Evolutionary conservation across 2,888 invertebrate genomes (phyloP), one percentile per base, ranked within the genome.

Genomic region (Parthenolecanium corni): DNA sequence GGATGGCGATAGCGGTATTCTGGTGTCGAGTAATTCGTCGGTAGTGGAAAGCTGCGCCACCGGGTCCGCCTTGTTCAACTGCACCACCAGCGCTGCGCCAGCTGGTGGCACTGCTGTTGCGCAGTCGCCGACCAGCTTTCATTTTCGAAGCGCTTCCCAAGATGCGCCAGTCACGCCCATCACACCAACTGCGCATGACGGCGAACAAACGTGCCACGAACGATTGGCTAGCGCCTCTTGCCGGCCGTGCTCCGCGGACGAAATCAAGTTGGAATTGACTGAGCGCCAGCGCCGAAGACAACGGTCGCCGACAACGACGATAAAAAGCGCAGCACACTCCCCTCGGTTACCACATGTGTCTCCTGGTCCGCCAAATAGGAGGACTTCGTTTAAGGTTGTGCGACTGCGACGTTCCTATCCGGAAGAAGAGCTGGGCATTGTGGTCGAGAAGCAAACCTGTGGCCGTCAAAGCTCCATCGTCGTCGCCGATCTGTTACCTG

Each of bases 1-100:
- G 25, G 85, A 86, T 73, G 82, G 82, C 65, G 86, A 86, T 72
- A 85, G 85, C 25, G 85, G 86, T 42, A 86, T 86, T 68, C 76
- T 85, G 71, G 83, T 64, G n/a, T 65, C 61, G 49, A 61, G 61
- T 23, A 61, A 61, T 40, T 83, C 82, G 64, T 83, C 83, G 1
- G 76, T 83, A 66, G 78, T 83, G 66, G 61, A 61, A 6, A 61
- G 61, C 18, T 49, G 49, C 23, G 58, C 49, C 9, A 11, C 49
- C 20, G 16, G 46, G 9, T 31, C 9, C 31, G 31, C 31, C 31
- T 4, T 4, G 9, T 31, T 9, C 5, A 44, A n/a, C 9, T 20
- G 20, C 3, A 1, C 46, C 9, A n/a, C 46, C 18, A 31, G 9
- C 31, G 31, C 31, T 4, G 4, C 31, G 31, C 31, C 31, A 9